Evolutionary conservation across 2,888 invertebrate genomes (phyloP), one percentile per base, ranked within the genome.

Genomic region (Drosophila paranaensis): DNA sequence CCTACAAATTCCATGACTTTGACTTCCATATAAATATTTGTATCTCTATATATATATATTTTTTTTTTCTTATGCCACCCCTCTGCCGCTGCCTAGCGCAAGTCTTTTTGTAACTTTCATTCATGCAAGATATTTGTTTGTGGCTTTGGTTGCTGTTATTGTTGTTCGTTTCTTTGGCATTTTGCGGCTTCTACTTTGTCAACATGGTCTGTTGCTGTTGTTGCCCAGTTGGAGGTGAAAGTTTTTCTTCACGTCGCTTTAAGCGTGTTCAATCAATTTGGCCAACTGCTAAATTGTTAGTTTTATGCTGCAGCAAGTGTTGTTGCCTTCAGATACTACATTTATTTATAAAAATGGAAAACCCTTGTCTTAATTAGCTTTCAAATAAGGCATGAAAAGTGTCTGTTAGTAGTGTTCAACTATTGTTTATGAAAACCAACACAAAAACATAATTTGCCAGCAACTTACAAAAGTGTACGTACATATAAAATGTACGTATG

Each of bases 31-130:
- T 62, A 33, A 10, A 33, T 11, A 16, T 30, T 25, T 16, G 11
- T 20, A 37, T n/a, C 33, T 33, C 10, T 37, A 39, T 58, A 20
- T 43, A 13, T 37, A 42, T 60, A 45, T 45, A 3, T 35, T 54
- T 37, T 4, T 20, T 16, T 62, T 68, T 20, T 20, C 20, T 20
- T 20, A 20, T 20, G 20, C 48, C 54, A 43, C 35, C 48, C 65
- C 65, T 63, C n/a, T 56, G 53, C 42, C 57, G 51, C 50, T 45
- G 58, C 60, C 72, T 70, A 55, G 67, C 66, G 71, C 83, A 77
- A 74, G 70, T 82, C 66, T 79, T 74, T 81, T 75, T 75, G 71
- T 86, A 84, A 88, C 90, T 90, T 90, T 91, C 91, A 91, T 90
- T 90, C 90, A 90, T 82, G 73, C 51, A 45, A 62, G 69, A 48